phyloP scores from a whole-genome alignment of 2,113 vertebrate species.

The Cavia aperea region DNA sequence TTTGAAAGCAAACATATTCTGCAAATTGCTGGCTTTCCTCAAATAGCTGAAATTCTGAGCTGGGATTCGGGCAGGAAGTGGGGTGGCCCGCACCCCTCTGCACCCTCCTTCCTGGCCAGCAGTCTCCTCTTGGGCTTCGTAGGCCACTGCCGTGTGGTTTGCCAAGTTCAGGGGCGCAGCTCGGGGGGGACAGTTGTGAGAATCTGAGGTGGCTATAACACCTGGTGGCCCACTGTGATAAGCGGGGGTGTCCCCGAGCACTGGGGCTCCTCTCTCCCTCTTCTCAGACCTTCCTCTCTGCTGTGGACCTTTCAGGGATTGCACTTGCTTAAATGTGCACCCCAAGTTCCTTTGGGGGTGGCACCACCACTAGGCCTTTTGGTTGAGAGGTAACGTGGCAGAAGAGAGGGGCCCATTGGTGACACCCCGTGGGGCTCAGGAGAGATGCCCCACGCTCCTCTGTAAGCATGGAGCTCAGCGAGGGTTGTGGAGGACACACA shows the following conservation, averaged over 20 bases:
- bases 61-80: not conserved
- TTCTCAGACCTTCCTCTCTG: not conserved
- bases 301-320: not conserved
- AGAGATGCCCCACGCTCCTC: too few relatives aligned
- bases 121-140: too few relatives aligned
- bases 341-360: not conserved
- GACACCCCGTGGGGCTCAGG: not conserved
- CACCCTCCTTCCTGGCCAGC: rapidly evolving
- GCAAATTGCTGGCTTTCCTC: not conserved
- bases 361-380: not conserved
- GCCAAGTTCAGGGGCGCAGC: rapidly evolving
- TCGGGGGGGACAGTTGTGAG: not conserved
- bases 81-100: rapidly evolving
- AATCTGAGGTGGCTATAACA: rapidly evolving
- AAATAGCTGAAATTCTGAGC: not conserved
- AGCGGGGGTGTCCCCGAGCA: rapidly evolving
- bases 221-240: rapidly evolving
- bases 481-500: rapidly evolving
- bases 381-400: rapidly evolving
- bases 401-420: not conserved
- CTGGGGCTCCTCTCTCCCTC: not conserved
- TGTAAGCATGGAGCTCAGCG: not conserved
- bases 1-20: not conserved
- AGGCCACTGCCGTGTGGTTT: rapidly evolving
- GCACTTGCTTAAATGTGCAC: not conserved